Evolutionary conservation across 2,888 invertebrate genomes (phyloP), one percentile per base, ranked within the genome.

Genomic region (Polydrusus pterygomalis): DNA sequence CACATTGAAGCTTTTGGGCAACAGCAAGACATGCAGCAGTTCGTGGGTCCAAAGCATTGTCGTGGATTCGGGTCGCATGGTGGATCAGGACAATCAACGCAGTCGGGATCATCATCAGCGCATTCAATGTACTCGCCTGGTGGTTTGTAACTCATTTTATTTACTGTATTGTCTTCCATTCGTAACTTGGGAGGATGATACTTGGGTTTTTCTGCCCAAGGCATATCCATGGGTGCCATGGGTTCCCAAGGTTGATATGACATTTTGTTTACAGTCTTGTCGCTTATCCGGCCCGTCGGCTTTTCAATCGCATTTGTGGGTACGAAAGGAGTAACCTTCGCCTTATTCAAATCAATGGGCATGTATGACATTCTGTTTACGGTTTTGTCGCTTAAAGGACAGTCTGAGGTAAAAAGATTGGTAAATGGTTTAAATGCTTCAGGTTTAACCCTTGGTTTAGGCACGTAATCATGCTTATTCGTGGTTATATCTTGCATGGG

Each of bases 401-500:
- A 86, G 68, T 87, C 86, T 20, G 87, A 87, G 0, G 86, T 81
- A 79, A 81, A 86, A 2, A 88, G 79, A 78, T 87, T 86, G 0
- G 83, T 78, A 9, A 80, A 77, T 0, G 87, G 87, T 25, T 79
- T 79, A 0, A 89, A 84, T 0, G 89, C 88, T 65, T 87, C 87
- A 0, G 90, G 85, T 65, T 89, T 85, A 0, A 88, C 89, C 76
- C 88, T 88, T 0, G 91, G 91, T 82, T 93, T 93, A 0, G 91
- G 90, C 38, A 92, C 92, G 83, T 89, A 94, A 88, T 94, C 94
- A 84, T 93, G 93, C 49, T 93, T 92, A 79, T 93, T 91, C 0
- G 94, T 94, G 1, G 94, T 94, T 76, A 92, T 87, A 78, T 91
- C 91, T 86, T 93, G 92, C 89, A 94, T 92, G n/a, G 93, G 93